Evolutionary conservation across 2,888 invertebrate genomes (phyloP).

Genomic region (Lasioglossum morio): DNA sequence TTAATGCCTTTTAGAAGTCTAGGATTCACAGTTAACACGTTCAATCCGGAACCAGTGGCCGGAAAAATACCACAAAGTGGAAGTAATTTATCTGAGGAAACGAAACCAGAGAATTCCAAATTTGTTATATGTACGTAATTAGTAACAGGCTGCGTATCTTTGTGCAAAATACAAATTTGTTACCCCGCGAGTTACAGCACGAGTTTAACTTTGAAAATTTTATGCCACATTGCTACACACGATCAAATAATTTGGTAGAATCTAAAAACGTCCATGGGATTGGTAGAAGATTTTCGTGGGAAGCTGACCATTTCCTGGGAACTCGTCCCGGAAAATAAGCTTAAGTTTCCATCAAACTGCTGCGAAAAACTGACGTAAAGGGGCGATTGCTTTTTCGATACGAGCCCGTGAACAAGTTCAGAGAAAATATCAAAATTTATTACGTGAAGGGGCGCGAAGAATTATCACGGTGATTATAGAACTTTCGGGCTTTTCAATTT

Average conservation of each 20-base stretch:
- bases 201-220: not conserved
- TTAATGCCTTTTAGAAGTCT: not conserved
- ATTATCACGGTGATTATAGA: not conserved
- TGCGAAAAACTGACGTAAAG: not conserved
- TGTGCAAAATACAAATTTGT: not conserved
- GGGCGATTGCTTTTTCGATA: too few species aligned
- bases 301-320: not conserved
- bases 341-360: not conserved
- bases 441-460: not conserved
- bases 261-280: not conserved
- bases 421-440: not conserved
- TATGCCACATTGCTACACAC: not conserved
- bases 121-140: not conserved
- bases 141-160: not conserved
- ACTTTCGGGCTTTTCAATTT: not conserved
- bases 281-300: not conserved
- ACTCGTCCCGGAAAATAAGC: not conserved
- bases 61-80: not conserved
- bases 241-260: not conserved
- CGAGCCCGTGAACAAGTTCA: not conserved
- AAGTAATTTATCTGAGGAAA: not conserved
- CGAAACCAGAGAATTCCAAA: not conserved
- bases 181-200: not conserved
- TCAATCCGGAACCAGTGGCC: not conserved
- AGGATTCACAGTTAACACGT: not conserved